A percentile compares a stretch with the other conserved stretches of the same genome.
These are phyloP conservation scores for Zaprionus camerounensis DNA, from an alignment of 1,140 invertebrate species.

Conservation along the genomic window DNA sequence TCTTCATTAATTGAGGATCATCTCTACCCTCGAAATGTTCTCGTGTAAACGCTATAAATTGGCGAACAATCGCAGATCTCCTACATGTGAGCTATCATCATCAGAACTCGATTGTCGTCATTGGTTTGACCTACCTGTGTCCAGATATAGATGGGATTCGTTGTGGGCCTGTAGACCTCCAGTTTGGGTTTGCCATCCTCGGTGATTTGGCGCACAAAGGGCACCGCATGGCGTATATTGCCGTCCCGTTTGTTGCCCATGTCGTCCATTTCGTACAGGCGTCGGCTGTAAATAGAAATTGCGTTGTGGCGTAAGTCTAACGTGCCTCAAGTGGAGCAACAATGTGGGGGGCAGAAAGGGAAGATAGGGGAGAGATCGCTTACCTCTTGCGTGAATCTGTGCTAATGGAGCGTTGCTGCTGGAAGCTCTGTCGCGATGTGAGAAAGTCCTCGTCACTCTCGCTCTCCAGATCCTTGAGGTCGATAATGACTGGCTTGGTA, in stretches of 20 bases:
- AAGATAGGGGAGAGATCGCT: conserved; percentile 4
- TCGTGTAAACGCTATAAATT: neutral
- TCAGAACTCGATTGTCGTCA: neutral
- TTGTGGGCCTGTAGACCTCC: conserved; percentile 85
- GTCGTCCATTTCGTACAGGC: conserved; percentile 87
- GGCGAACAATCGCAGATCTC: neutral
- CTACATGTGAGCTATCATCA: neutral
- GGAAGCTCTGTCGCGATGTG: conserved; percentile 73
- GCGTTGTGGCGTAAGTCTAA: conserved; percentile 27
- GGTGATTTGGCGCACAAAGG: conserved; percentile 86
- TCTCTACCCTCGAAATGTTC: too few relatives aligned
- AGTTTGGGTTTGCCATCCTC: conserved; percentile 84
- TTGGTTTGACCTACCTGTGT: conserved; percentile 85
- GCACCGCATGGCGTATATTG: conserved; percentile 86
- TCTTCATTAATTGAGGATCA: neutral
- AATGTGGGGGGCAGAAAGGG: neutral
- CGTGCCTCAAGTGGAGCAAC: conserved; percentile 7
- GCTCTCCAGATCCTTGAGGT: conserved; percentile 82
- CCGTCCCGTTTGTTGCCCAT: conserved; percentile 85
- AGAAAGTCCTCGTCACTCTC: conserved; percentile 83
- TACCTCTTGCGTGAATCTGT: conserved; percentile 83
- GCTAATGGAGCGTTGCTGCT: conserved; percentile 81
- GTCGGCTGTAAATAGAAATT: conserved; percentile 63
- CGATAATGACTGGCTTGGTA: conserved; percentile 83
- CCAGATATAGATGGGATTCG: conserved; percentile 86